These are phyloP conservation scores for Hydrocynus forskahlii DNA, from an alignment of 2,797 vertebrate genomes.

Conservation along the genomic window DNA sequence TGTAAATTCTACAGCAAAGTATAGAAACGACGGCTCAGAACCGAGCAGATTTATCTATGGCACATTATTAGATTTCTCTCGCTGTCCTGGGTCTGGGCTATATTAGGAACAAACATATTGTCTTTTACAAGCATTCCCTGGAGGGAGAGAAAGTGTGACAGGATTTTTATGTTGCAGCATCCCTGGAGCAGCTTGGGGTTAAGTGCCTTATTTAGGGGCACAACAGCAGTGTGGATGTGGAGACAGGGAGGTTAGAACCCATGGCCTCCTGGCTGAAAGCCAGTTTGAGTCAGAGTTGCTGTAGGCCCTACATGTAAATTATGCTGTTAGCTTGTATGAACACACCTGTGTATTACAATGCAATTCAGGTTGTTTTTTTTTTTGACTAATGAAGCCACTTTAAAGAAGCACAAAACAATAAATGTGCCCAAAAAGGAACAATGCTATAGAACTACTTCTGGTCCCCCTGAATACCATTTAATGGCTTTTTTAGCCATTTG, in stretches of 20 bases:
- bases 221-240: conserved; percentile 2
- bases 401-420: too few species aligned
- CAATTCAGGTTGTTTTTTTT: background rate
- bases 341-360: background rate
- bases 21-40: background rate
- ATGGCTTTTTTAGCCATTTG: too few species aligned
- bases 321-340: background rate
- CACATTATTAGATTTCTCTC: background rate
- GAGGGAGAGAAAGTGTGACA: conserved; percentile 4
- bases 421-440: too few species aligned
- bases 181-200: background rate
- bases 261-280: conserved; percentile 1
- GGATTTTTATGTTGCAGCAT: conserved; percentile 3
- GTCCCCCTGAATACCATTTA: too few species aligned
- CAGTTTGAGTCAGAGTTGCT: background rate
- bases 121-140: conserved; percentile 4
- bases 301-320: background rate
- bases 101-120: conserved; percentile 6
- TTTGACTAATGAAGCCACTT: background rate
- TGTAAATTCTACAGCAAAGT: background rate
- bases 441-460: too few species aligned
- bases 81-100: background rate
- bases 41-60: conserved; percentile 6
- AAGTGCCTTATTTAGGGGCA: conserved; percentile 18
- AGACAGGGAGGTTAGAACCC: background rate